These are phyloP conservation scores for Acleris cristana DNA, from an alignment of 2,888 invertebrate species.

Conservation along the genomic window DNA sequence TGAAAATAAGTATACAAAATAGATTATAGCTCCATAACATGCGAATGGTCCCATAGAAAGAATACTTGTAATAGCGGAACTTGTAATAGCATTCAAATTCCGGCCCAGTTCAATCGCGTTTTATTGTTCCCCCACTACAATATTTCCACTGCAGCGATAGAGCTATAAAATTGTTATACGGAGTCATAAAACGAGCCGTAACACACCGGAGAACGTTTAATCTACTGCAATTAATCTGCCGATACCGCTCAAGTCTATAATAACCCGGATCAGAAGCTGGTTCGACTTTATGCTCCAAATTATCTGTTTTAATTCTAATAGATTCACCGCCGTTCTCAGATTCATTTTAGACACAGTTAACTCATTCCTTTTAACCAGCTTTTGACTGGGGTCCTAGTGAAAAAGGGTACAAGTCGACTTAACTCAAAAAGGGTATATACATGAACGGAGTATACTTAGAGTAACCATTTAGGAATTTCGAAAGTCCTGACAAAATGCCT, in stretches of 20 bases:
- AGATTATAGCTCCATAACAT: slow-evolving; percentile 31
- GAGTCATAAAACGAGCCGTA: slow-evolving; percentile 29
- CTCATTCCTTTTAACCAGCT: no score
- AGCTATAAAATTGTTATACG: slow-evolving; percentile 37
- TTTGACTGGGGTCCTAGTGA: no score
- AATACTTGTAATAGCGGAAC: slow-evolving; percentile 31
- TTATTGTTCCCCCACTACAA: slow-evolving; percentile 32
- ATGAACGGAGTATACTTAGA: no score
- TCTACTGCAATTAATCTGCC: slow-evolving; percentile 35
- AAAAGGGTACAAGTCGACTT: no score
- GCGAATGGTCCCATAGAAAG: slow-evolving; percentile 30
- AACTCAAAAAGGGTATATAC: no score
- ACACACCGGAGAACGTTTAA: slow-evolving; percentile 31
- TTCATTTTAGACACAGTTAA: no score
- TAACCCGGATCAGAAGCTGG: slow-evolving; percentile 25
- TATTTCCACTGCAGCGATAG: slow-evolving; percentile 38
- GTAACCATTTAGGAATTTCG: no score
- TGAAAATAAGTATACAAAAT: slow-evolving; percentile 9
- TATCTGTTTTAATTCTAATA: slow-evolving; percentile 8
- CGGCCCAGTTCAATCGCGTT: slow-evolving; percentile 31
- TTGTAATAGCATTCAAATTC: slow-evolving; percentile 32
- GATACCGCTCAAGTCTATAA: slow-evolving; percentile 29
- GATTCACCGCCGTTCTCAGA: background rate
- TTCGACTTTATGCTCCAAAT: slow-evolving; percentile 27
- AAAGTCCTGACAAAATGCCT: no score